These are phyloP conservation scores for Druon quercuslanigerum DNA, from an alignment of 1,140 invertebrate species.

Conservation along the genomic window DNA sequence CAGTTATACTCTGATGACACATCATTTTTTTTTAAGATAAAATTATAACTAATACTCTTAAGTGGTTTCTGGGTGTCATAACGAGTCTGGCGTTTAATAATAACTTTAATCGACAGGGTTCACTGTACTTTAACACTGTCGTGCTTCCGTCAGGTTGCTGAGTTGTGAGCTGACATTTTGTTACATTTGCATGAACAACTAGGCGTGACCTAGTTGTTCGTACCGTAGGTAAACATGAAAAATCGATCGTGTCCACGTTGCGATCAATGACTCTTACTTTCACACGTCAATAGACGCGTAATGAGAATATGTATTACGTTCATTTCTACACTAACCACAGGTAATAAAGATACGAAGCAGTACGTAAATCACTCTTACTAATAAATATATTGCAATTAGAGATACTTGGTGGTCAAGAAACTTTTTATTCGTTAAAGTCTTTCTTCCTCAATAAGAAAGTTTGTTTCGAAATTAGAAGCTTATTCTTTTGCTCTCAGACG, in stretches of 20 bases:
- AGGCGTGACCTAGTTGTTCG: constrained; percentile 17
- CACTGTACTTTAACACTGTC: background rate
- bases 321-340: background rate
- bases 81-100: background rate
- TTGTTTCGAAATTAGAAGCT: background rate
- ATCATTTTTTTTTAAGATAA: too few species aligned
- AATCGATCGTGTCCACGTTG: constrained; percentile 11
- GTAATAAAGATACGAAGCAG: background rate
- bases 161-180: constrained; percentile 11
- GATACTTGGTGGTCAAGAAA: background rate
- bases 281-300: constrained; percentile 16
- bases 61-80: background rate
- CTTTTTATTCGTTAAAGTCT: background rate
- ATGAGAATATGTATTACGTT: constrained; percentile 4
- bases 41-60: background rate
- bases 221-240: constrained; percentile 20
- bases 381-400: background rate
- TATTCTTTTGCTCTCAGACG: background rate
- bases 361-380: background rate
- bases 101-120: constrained; percentile 9
- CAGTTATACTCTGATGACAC: too few species aligned
- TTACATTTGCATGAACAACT: constrained; percentile 18
- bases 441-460: background rate
- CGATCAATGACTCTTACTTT: constrained; percentile 19
- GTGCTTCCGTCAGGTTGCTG: constrained; percentile 9